Evolutionary conservation across 2,797 vertebrate species (phyloP).

Genomic region (Gymnothorax javanicus): DNA sequence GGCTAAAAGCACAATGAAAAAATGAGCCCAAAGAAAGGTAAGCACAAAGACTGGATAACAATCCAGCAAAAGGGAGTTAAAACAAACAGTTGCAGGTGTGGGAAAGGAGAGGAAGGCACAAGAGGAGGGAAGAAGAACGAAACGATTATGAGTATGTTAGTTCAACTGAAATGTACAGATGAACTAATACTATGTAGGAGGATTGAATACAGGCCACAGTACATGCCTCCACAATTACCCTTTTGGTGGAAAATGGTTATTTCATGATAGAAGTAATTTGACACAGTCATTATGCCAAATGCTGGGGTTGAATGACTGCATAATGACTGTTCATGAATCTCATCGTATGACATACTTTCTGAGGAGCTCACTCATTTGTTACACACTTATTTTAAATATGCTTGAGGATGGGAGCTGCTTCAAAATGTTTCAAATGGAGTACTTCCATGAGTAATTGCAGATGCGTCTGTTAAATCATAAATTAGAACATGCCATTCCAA

Average conservation of each 20-base stretch:
- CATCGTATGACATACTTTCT: slow-evolving; percentile 5
- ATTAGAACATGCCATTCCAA: not conserved
- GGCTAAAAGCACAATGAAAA: too few species aligned
- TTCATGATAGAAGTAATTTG: not conserved
- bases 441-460: not conserved
- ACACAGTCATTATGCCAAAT: slow-evolving; percentile 12
- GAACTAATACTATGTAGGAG: not conserved
- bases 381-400: slow-evolving; percentile 16
- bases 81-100: too few species aligned
- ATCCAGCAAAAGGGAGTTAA: too few species aligned
- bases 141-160: not conserved
- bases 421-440: not conserved
- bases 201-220: not conserved
- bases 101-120: too few species aligned
- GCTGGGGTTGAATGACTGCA: slow-evolving; percentile 14
- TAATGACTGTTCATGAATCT: slow-evolving; percentile 21
- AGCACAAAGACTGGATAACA: too few species aligned
- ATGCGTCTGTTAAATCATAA: slow-evolving; percentile 19
- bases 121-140: too few species aligned
- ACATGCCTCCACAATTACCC: not conserved
- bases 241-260: not conserved
- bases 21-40: too few species aligned
- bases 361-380: slow-evolving; percentile 3
- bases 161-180: not conserved
- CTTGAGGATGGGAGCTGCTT: not conserved